Evolutionary conservation across 2,797 vertebrate genomes (phyloP), one percentile per base, ranked within the genome.

Genomic region (Pagetopsis macropterus): DNA sequence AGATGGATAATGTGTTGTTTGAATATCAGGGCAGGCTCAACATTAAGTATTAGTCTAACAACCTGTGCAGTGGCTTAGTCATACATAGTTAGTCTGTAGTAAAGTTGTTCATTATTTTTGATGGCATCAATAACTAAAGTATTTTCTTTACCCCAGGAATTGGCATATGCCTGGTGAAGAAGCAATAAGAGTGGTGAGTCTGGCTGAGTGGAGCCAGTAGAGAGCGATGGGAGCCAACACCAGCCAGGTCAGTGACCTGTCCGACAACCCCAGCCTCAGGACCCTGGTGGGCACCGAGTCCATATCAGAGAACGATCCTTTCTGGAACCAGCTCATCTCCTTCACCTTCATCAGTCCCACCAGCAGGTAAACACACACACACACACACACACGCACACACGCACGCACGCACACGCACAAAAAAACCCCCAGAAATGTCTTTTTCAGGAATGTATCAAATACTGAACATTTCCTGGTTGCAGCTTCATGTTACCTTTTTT

Each of bases 271-370:
- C 41, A 98, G 95, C 88, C 93, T 99, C 40, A 94, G 95, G 70
- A 94, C 94, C 72, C 88, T 99, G 54, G 95, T 98, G 9, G 97
- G 97, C 76, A 91, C 95, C 0, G 96, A 97, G 65, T 87, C 96
- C 33, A 94, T 99, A 84, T 98, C 97, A 0, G 96, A 97, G 89
- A 99, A 99, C 65, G 98, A 99, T 76, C 98, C 98, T 0, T 99
- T 99, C 92, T 99, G 98, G 98, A 99, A 99, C 89, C 98, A 99
- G 88, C 96, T 99, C 72, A 96, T 99, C 77, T 99, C 98, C 0
- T 99, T 99, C 81, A 98, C 96, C 59, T 98, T 99, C 80, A 95
- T 96, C 58, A 95, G 97, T 79, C 97, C 97, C 33, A 97, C 96
- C 19, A 94, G 95, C 96, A 98, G 97, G 98, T 99, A 93, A 91